Percentiles rank a stretch among this genome's conserved stretches.
These are phyloP conservation scores for Lycaena phlaeas DNA, from an alignment of 2,888 invertebrate species.

Conservation along the genomic window DNA sequence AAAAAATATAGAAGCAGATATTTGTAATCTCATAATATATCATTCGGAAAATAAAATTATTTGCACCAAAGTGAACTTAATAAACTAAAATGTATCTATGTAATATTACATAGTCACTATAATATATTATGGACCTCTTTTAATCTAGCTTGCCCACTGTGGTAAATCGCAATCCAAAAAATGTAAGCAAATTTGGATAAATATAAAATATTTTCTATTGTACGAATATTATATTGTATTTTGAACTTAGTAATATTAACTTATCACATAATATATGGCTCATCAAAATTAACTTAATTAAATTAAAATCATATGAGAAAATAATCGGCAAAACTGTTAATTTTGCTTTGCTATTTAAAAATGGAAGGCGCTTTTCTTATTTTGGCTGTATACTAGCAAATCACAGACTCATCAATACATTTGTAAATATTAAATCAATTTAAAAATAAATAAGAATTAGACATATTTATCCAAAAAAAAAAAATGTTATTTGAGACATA, in stretches of 20 bases:
- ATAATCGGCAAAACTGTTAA: background rate
- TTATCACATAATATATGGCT: conserved; percentile 47
- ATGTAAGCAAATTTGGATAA: background rate
- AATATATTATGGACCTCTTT: no score
- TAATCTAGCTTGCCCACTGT: no score
- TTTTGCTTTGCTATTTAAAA: background rate
- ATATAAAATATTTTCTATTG: background rate
- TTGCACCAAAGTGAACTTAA: no score
- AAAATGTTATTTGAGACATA: no score
- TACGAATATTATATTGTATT: background rate
- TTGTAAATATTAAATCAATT: background rate
- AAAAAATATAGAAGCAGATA: background rate
- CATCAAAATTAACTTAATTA: conserved; percentile 17
- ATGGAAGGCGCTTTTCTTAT: background rate
- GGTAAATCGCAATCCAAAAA: no score
- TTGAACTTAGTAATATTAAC: conserved; percentile 6
- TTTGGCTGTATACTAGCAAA: conserved; percentile 6
- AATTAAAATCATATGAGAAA: background rate
- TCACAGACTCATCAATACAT: background rate
- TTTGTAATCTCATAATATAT: background rate
- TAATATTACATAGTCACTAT: no score
- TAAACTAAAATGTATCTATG: no score
- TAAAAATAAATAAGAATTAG: background rate
- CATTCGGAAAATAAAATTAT: background rate
- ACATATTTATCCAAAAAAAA: background rate